These are phyloP conservation scores for Coturnix japonica DNA, from an alignment of 2,113 vertebrate genomes.

Conservation along the genomic window DNA sequence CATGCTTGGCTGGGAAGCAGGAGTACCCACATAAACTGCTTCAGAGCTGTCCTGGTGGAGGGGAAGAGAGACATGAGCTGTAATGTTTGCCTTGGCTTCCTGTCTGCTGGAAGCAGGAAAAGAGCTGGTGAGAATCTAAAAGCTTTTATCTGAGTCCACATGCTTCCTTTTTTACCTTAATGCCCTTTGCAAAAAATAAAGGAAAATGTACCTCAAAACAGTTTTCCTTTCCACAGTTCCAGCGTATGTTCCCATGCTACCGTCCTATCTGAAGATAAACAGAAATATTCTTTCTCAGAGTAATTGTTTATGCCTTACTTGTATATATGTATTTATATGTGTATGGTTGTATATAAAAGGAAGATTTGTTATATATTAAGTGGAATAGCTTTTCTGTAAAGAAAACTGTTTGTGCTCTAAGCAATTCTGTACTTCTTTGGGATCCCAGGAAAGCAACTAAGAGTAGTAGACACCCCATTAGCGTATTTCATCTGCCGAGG, in stretches of 20 bases:
- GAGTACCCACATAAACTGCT: constrained; percentile 12
- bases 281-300: background rate
- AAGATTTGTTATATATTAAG: background rate
- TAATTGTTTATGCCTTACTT: background rate
- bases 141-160: constrained; percentile 24
- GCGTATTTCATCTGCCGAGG: background rate
- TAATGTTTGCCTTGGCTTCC: constrained; percentile 61
- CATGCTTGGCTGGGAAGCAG: background rate
- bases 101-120: constrained; percentile 55
- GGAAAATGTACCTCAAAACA: background rate
- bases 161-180: constrained; percentile 31
- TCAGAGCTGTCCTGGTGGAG: background rate
- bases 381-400: background rate
- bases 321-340: background rate
- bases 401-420: background rate
- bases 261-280: background rate
- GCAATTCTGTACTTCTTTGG: background rate
- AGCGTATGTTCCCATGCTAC: background rate
- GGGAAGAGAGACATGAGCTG: constrained; percentile 55
- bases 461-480: background rate
- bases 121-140: constrained; percentile 47
- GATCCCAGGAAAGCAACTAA: background rate
- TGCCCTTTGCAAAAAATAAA: background rate
- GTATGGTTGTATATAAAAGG: background rate
- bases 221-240: background rate